Evolutionary conservation across 2,113 vertebrate species (phyloP), one percentile per base, ranked within the genome.

Genomic region (Dasypus novemcinctus): DNA sequence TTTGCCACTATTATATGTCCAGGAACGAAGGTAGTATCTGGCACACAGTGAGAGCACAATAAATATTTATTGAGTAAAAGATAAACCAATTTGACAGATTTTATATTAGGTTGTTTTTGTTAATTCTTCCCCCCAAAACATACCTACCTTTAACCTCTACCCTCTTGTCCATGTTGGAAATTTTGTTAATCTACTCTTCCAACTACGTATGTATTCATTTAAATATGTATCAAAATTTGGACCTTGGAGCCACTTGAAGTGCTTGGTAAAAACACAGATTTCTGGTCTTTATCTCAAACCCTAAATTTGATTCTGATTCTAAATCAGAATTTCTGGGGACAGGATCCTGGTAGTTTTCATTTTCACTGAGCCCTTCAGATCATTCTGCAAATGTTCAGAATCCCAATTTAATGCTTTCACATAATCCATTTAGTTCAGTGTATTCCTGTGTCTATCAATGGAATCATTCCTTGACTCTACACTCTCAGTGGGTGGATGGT

Each of bases 1-100:
- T 85, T 93, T 93, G 76, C 29, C 29, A 33, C 6, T 87, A 2
- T 54, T 81, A 21, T n/a, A 29, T 83, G 61, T 41, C 38, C 29
- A 57, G 7, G 54, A 21, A 20, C n/a, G n/a, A 90, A 41, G 29
- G 68, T 15, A 52, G 7, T 38, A 18, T 14, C 79, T 33, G 5
- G 36, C 31, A 71, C n/a, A n/a, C 31, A 59, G 18, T 18, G 25
- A 7, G 49, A 80, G 0, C 27, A 61, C 1, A 78, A 68, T 59
- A 86, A 94, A 68, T 92, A 68, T 61, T 78, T 93, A 33, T 89
- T 75, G 5, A 25, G 92, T 72, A 76, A 94, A 92, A 92, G 57
- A 64, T 36, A 46, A 91, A 64, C n/a, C n/a, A 87, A 86, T 2
- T 75, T 57, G 31, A 78, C 29, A 83, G 17, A 80, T 59, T 84